Conservation (phyloP, 1,140 invertebrate genomes). For the Drosophila lowei region DNA sequence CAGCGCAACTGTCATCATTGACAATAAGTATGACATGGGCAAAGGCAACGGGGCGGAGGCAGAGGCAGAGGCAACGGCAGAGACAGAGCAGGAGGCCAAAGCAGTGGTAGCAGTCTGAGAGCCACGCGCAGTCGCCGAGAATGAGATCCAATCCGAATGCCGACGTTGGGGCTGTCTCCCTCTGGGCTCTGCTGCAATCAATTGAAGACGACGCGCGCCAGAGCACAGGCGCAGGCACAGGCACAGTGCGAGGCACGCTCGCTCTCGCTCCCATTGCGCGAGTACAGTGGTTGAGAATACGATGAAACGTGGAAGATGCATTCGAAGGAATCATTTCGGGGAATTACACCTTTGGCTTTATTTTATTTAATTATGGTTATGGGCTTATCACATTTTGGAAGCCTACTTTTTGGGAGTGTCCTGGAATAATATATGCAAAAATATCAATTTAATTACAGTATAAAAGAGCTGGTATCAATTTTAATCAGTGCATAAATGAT, state of each 20-base stretch:
- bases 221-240: constrained; percentile 55
- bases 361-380: too few relatives aligned
- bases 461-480: too few relatives aligned
- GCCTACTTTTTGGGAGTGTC: too few relatives aligned
- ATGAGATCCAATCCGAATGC: constrained; percentile 58
- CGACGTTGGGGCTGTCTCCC: constrained; percentile 47
- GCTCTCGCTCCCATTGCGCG: constrained; percentile 52
- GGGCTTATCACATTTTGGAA: too few relatives aligned
- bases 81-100: constrained; percentile 5
- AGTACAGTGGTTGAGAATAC: constrained; percentile 11
- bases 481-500: too few relatives aligned
- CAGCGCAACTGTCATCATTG: constrained; percentile 82
- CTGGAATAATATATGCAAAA: too few relatives aligned
- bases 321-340: too few relatives aligned
- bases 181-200: constrained; percentile 55
- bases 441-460: too few relatives aligned
- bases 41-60: constrained; percentile 33
- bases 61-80: constrained; percentile 10
- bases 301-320: not conserved
- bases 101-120: constrained; percentile 44
- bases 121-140: constrained; percentile 63
- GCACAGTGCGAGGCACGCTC: constrained; percentile 22
- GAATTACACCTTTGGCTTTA: too few relatives aligned
- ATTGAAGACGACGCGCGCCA: constrained; percentile 77
- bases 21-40: constrained; percentile 83